These are phyloP conservation scores for Limulus polyphemus DNA, from an alignment of 2,888 invertebrate species.

Conservation along the genomic window DNA sequence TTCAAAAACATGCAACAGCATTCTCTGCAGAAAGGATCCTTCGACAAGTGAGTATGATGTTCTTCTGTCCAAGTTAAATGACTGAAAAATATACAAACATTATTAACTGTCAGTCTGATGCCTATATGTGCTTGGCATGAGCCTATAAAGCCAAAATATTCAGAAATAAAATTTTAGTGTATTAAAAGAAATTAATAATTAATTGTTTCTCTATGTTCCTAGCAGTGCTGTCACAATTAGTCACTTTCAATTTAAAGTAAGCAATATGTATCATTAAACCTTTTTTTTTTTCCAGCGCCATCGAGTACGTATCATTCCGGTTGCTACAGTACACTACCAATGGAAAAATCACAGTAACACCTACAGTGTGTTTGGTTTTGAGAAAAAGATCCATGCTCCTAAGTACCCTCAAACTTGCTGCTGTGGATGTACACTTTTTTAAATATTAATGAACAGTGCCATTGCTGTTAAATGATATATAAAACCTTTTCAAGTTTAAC, in stretches of 20 bases:
- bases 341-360: conserved; percentile 31
- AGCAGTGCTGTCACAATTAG: too few relatives aligned
- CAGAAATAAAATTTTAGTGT: not conserved
- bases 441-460: not conserved
- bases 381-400: conserved; percentile 35
- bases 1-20: conserved; percentile 37
- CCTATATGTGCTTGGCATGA: too few relatives aligned
- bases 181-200: not conserved
- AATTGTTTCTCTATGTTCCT: too few relatives aligned
- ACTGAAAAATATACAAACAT: too few relatives aligned
- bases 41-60: conserved; percentile 37
- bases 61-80: too few relatives aligned
- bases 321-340: conserved; percentile 34
- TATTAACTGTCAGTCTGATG: too few relatives aligned
- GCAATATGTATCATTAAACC: too few relatives aligned
- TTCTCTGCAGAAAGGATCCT: conserved; percentile 39
- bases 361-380: conserved; percentile 37
- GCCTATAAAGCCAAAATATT: too few relatives aligned
- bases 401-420: conserved; percentile 37
- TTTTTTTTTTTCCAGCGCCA: conserved; percentile 32
- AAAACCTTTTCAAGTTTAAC: too few relatives aligned
- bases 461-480: too few relatives aligned
- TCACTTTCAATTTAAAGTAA: too few relatives aligned
- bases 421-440: conserved; percentile 29
- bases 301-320: conserved; percentile 35